These are phyloP conservation scores for Hozukius guyotensis DNA, from an alignment of 2,797 vertebrate species.

Conservation along the genomic window DNA sequence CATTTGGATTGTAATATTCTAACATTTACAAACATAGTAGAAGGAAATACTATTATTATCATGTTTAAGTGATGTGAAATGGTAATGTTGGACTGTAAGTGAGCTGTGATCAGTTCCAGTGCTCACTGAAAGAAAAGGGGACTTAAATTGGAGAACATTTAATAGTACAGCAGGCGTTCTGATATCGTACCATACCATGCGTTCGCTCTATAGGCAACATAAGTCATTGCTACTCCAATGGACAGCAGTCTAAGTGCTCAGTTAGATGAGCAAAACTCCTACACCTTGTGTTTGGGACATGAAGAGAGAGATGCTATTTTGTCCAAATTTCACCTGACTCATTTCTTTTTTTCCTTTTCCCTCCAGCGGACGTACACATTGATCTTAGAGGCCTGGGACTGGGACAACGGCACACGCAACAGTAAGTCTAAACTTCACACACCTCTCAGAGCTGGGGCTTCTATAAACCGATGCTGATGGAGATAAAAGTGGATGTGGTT, in stretches of 20 bases:
- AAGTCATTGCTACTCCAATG: not conserved
- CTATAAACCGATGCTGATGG: too few species aligned
- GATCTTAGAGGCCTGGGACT: slow-evolving; percentile 94
- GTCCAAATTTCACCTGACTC: not conserved
- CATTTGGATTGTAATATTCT: not conserved
- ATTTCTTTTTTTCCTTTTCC: not conserved
- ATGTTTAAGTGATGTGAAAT: not conserved
- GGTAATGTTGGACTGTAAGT: not conserved
- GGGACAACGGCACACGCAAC: slow-evolving; percentile 91
- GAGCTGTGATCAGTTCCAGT: not conserved
- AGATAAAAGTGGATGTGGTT: not conserved
- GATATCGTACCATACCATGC: not conserved
- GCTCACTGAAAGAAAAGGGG: not conserved
- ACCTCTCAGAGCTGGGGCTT: not conserved
- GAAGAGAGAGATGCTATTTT: not conserved
- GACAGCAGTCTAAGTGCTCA: not conserved
- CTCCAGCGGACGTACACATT: slow-evolving; percentile 92
- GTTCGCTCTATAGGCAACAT: not conserved
- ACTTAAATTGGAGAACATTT: not conserved
- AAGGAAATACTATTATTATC: not conserved
- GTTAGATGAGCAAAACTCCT: not conserved
- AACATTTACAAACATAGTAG: not conserved
- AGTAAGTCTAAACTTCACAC: slow-evolving; percentile 83
- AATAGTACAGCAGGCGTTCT: not conserved
- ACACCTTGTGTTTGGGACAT: not conserved